Evolutionary conservation across 1,140 invertebrate species (phyloP), one percentile per base, ranked within the genome.

Genomic region (Ephestia elutella): DNA sequence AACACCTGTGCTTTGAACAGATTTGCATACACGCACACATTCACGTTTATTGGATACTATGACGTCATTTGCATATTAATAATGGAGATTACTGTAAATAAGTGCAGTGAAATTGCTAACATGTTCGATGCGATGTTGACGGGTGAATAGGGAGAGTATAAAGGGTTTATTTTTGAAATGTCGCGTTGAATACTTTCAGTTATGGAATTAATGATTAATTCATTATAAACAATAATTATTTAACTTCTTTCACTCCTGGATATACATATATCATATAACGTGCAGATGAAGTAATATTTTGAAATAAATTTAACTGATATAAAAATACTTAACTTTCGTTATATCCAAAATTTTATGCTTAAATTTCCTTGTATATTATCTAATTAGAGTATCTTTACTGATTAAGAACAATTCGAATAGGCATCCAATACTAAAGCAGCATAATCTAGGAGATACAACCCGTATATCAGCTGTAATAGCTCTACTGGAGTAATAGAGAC

Each of bases 1-100:
- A 75, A 75, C 73, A 80, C 72, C 76, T 77, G 74, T 64, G 72
- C 57, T 65, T 57, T 66, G 56, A 72, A 62, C 63, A 56, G 60
- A 56, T 78, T 72, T 71, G 68, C 70, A 75, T 75, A 68, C 59
- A 35, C 62, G n/a, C 9, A 57, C 57, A 57, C 30, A 19, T 54
- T 0, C 11, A 59, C 54, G 9, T 11, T n/a, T 44, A 44, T 44
- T 44, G 38, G 13, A 44, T 44, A 56, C 49, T 60, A 32, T 57
- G 54, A 20, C 30, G 59, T 57, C 60, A 66, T 71, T 71, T 71
- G 60, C 68, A 71, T 71, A 60, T 56, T 53, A 11, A 44, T 44
- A 44, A 44, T 44, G 38, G 38, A 1, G 15, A 44, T 44, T 44
- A 44, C 38, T n/a, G 38, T 44, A 17, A 44, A 44, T 44, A 44